These are phyloP conservation scores for Carcharodon carcharias DNA, from an alignment of 2,797 vertebrate genomes.

Conservation along the genomic window DNA sequence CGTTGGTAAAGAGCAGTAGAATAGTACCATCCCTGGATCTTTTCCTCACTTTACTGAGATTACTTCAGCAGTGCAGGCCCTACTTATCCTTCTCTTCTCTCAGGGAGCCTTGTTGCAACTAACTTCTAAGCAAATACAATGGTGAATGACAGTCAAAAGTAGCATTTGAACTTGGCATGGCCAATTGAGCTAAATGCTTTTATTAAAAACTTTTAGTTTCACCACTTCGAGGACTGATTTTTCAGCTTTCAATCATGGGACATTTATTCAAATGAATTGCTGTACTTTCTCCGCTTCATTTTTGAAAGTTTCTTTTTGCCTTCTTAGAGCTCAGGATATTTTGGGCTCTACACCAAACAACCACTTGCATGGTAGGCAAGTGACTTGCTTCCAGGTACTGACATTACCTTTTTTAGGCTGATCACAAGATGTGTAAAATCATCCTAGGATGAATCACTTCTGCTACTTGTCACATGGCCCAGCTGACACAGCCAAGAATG, in stretches of 20 bases:
- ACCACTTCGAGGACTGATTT: background rate
- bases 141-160: background rate
- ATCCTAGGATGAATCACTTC: background rate
- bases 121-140: background rate
- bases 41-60: background rate
- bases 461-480: background rate
- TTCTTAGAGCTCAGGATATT: background rate
- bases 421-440: background rate
- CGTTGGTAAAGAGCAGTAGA: background rate
- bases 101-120: background rate
- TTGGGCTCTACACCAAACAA: background rate
- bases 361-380: background rate
- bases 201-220: background rate
- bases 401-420: background rate
- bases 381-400: background rate
- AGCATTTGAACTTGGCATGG: background rate
- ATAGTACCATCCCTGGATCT: background rate
- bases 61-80: background rate
- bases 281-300: background rate
- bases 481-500: background rate
- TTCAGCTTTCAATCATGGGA: background rate
- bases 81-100: background rate
- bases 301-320: background rate
- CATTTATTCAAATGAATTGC: background rate
- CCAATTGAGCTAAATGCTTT: background rate